phyloP scores from a whole-genome alignment of 1,140 invertebrate genomes.

The Phthorimaea operculella region DNA sequence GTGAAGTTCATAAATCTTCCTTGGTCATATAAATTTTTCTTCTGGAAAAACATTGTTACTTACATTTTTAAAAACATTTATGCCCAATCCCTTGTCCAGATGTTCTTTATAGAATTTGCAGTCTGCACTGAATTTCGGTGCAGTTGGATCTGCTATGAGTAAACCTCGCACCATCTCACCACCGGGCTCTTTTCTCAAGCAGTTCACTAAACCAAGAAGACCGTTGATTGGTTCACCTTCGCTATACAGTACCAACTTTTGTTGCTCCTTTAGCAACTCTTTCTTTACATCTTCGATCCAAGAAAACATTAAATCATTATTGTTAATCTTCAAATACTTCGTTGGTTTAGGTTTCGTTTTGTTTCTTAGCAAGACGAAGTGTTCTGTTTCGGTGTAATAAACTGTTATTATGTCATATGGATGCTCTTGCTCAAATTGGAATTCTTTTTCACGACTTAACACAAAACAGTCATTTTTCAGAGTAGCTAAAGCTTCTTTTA shows the following conservation, averaged over 20 bases:
- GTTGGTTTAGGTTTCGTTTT: not conserved
- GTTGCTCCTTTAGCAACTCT: not conserved
- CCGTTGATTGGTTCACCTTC: not conserved
- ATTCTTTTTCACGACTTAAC: not conserved
- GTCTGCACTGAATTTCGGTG: not conserved
- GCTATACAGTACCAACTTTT: not conserved
- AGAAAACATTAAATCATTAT: not conserved
- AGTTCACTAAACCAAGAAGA: not conserved
- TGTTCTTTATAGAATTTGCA: not conserved
- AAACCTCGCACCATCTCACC: not conserved
- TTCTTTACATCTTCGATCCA: not conserved
- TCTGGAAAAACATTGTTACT: not conserved
- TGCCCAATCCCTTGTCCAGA: not conserved
- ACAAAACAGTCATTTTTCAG: not conserved
- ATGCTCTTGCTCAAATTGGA: too few relatives aligned
- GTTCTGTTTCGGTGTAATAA: not conserved
- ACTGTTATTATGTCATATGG: not conserved
- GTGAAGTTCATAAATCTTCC: not conserved
- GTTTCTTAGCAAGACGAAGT: not conserved
- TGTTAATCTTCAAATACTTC: not conserved
- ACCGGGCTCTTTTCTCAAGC: not conserved
- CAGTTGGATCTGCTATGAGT: not conserved
- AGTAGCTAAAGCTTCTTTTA: not conserved
- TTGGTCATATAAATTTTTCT: too few relatives aligned
- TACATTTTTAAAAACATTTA: conserved; percentile 1